A percentile compares a stretch with the other conserved stretches of the same genome.
These are phyloP conservation scores for Drosophila tripunctata DNA, from an alignment of 2,888 invertebrate species.

Conservation along the genomic window DNA sequence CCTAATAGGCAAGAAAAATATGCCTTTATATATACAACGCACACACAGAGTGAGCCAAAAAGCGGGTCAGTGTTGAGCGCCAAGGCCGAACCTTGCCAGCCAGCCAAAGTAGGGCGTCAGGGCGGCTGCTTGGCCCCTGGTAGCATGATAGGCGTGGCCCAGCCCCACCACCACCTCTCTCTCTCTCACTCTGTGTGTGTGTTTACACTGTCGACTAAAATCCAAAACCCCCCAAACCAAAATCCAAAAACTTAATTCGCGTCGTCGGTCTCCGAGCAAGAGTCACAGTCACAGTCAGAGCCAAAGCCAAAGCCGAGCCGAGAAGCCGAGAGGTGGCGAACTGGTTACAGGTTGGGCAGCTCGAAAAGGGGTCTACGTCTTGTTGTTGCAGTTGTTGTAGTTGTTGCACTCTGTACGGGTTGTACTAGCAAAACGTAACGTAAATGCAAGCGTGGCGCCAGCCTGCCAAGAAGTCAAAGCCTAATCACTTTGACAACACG, in stretches of 20 bases:
- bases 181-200: not conserved
- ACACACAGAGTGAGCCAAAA: conserved; percentile 35
- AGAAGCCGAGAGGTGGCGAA: conserved; percentile 31
- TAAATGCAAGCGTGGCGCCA: conserved; percentile 42
- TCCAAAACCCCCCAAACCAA: conserved; percentile 39
- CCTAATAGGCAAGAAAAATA: conserved; percentile 41
- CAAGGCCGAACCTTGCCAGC: conserved; percentile 74
- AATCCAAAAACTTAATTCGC: conserved; percentile 54
- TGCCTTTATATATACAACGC: conserved; percentile 37
- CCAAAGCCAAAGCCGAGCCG: not conserved
- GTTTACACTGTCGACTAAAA: conserved; percentile 45
- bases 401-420: conserved; percentile 20
- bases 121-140: conserved; percentile 62
- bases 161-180: not conserved
- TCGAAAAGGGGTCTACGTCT: not conserved
- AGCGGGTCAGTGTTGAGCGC: conserved; percentile 79
- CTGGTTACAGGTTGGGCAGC: conserved; percentile 50
- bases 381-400: conserved; percentile 8
- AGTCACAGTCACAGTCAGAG: conserved; percentile 4
- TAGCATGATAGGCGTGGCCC: conserved; percentile 45
- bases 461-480: not conserved
- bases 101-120: conserved; percentile 72
- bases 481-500: conserved; percentile 1
- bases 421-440: conserved; percentile 51
- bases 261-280: conserved; percentile 29